Evolutionary conservation across 2,797 vertebrate species (phyloP).

Genomic region (Platalea minor): DNA sequence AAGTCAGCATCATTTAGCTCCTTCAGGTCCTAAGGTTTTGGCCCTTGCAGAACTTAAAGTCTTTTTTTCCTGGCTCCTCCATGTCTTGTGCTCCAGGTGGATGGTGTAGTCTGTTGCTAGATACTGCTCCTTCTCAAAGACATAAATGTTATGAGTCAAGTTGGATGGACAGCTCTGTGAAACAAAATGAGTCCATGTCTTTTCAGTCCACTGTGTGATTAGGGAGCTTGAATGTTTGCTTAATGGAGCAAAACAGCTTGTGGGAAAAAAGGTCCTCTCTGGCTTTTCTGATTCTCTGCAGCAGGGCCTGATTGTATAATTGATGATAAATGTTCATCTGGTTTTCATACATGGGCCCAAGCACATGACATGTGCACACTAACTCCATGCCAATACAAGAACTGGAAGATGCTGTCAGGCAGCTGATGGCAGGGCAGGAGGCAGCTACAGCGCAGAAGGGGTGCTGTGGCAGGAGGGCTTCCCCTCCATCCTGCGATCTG

Average conservation of each 20-base stretch:
- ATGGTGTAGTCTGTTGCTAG: neutral
- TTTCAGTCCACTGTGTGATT: neutral
- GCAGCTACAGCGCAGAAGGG: neutral
- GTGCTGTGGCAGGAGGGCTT: neutral
- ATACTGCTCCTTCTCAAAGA: neutral
- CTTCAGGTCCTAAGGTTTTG: neutral
- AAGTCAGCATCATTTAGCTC: neutral
- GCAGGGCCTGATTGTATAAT: neutral
- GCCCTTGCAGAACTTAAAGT: neutral
- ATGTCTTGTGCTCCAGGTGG: neutral
- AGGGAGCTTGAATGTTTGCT: neutral
- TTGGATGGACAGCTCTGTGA: neutral
- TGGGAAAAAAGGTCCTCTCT: neutral
- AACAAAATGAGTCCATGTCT: neutral
- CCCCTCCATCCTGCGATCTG: neutral
- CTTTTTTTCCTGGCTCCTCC: neutral
- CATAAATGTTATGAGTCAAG: neutral
- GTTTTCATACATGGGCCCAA: neutral
- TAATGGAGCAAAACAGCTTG: neutral
- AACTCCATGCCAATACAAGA: neutral
- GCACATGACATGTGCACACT: neutral
- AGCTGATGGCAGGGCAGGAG: neutral
- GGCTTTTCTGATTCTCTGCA: neutral
- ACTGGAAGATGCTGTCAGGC: neutral
- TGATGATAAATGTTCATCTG: neutral